Base-by-base conservation (phyloP, 2,888 invertebrate genomes). In the Steinernema scapterisci region DNA sequence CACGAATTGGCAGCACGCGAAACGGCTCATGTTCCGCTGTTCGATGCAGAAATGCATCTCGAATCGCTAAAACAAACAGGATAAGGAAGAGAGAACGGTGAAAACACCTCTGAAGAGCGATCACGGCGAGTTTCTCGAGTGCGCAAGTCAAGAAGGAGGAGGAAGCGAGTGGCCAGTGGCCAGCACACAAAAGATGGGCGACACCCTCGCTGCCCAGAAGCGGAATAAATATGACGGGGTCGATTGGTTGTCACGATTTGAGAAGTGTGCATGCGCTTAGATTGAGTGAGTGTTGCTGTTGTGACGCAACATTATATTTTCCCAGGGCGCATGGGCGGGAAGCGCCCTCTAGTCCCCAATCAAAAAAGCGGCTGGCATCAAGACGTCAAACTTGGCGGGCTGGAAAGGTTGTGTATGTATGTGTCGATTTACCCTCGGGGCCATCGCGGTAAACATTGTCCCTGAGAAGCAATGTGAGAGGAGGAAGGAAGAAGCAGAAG, bases 1-100 rank as follows among this genome's bases (percentile, higher is more conserved):
- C 21, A 78, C 78, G 54, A 78, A 78, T 16, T 80, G 80, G 56
- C 78, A 78, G 73, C 78, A 78, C 16, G 78, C 76, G 38, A 80
- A 45, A 31, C 80, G 78, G 71, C 80, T 78, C 73, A 78, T 71
- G 46, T 70, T 77, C 45, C 70, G 52, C 38, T 77, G 80, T 63
- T 81, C 70, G 31, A 71, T 63, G 56, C 78, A 78, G 27, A 78
- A 63, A 72, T 78, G 78, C 72, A 72, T 73, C 74, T 74, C 70
- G 27, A 71, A 38, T 46, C 44, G 70, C 63, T 63, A n/a, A 63
- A 63, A 63, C 63, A 63, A 63, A 38, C 25, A 63, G 6, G 5
- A 48, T 3, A 38, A 38, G 13, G 48, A 48, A 7, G 48, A 48
- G 48, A 16, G 9, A 38, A 38, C 38, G 38, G 38, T 38, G 5